These are phyloP conservation scores for Physeter macrocephalus DNA, from an alignment of 2,113 vertebrate species.

Conservation along the genomic window DNA sequence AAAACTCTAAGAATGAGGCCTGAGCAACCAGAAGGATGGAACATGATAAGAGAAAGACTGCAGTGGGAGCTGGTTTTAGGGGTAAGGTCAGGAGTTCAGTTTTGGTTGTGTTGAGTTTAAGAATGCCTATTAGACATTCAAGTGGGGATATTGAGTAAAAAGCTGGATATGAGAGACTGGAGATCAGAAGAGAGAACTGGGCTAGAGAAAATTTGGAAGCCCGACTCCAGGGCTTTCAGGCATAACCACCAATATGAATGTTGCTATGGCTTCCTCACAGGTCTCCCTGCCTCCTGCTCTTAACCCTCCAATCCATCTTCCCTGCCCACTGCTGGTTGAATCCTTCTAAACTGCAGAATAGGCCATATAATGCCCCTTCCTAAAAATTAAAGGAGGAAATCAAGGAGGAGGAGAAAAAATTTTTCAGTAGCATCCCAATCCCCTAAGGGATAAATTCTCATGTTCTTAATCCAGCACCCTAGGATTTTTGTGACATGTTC, in stretches of 20 bases:
- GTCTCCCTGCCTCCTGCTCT: neutral
- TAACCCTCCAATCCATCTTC: neutral
- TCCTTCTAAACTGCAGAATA: neutral
- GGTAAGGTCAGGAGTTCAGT: neutral
- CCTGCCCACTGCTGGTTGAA: neutral
- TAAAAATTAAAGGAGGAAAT: neutral
- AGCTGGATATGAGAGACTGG: neutral
- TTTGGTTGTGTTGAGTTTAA: neutral
- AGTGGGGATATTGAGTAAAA: neutral
- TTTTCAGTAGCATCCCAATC: neutral
- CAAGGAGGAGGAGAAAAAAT: neutral
- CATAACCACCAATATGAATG: neutral
- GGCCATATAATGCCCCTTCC: neutral
- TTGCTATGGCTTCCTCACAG: neutral
- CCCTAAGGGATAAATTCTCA: neutral
- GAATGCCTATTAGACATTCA: neutral
- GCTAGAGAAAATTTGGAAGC: neutral
- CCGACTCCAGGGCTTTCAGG: neutral
- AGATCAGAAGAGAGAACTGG: neutral
- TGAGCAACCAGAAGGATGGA: neutral
- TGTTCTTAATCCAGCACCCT: neutral
- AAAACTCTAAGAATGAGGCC: constrained; percentile 7
- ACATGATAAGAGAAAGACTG: neutral
- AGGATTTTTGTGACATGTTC: neutral
- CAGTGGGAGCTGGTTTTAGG: neutral